Conservation (phyloP, 1,140 invertebrate genomes). For the Helicoverpa zea region DNA sequence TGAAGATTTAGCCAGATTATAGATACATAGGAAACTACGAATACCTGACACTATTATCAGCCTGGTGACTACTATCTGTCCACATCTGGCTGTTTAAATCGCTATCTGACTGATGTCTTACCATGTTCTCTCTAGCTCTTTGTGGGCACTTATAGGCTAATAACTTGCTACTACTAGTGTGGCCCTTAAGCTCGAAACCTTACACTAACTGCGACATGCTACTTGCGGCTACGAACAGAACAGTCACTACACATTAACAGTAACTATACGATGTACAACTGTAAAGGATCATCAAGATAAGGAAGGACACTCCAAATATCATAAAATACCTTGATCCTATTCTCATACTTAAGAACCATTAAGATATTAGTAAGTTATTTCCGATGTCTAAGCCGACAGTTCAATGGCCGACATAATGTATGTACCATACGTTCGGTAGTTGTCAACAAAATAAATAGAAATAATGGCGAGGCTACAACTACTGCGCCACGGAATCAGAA, state of each 20-base stretch:
- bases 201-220: conserved; percentile 16
- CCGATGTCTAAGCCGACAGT: conserved; percentile 51
- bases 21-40: too few species aligned
- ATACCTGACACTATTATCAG: too few species aligned
- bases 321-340: conserved; percentile 13
- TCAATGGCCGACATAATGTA: conserved; percentile 65
- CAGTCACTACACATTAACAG: neutral
- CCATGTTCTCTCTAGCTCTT: too few species aligned
- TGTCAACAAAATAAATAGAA: conserved; percentile 79
- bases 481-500: conserved; percentile 63
- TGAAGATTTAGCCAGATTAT: too few species aligned
- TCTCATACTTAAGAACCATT: conserved; percentile 35
- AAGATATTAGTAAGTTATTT: conserved; percentile 37
- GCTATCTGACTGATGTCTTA: neutral
- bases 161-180: neutral
- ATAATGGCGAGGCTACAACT: conserved; percentile 72
- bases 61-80: too few species aligned
- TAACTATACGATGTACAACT: neutral
- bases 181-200: conserved; percentile 27
- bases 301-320: neutral
- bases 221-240: neutral
- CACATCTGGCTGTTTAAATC: too few species aligned
- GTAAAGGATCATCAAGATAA: conserved; percentile 35
- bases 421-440: conserved; percentile 63
- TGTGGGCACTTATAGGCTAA: conserved; percentile 1